Base-by-base conservation (phyloP, 2,888 invertebrate genomes). In the Platypus cylindrus region DNA sequence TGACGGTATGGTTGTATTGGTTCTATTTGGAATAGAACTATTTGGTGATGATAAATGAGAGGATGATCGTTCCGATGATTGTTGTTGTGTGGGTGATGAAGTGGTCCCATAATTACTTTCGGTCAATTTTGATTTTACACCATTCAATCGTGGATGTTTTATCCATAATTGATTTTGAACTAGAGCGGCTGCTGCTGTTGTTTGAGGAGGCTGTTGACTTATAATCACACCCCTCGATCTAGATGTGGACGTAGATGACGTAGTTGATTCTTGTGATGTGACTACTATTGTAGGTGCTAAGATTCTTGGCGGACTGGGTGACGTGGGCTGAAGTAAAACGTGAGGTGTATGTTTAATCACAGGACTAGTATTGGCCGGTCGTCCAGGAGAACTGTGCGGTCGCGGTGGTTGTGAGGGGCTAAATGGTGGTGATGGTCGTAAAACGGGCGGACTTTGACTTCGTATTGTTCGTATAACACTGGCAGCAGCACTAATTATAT, bases 71-170 rank as follows among this genome's bases (percentile, higher is more conserved):
- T 53, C 43, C 16, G 58, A 55, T 5, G 50, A 28, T 27, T 37
- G 14, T 26, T 42, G 39, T 26, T 39, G 39, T 1, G 36, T 30
- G 4, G 43, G 40, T 9, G 41, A 41, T 4, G 37, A 30, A 5
- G 40, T 33, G 8, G 38, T 15, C 41, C 62, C 62, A 40, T 61
- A 61, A 43, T 56, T 60, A 1, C 74, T 75, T 13, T 81, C 80
- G 48, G 83, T 82, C 45, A 85, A 71, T 60, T 85, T 84, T n/a
- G 82, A 81, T 52, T 83, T 81, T 27, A 62, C 38, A 43, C 83
- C 83, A 57, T 82, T 82, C 44, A 81, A 78, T 46, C 80, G 71
- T 35, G 74, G 71, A 37, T 58, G 50, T 30, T 62, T 52, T 37
- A 62, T 43, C 63, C 63, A 63, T 29, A 60, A 40, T 41, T 59